phyloP scores from a whole-genome alignment of 2,797 vertebrate genomes.

The Trematomus bernacchii region DNA sequence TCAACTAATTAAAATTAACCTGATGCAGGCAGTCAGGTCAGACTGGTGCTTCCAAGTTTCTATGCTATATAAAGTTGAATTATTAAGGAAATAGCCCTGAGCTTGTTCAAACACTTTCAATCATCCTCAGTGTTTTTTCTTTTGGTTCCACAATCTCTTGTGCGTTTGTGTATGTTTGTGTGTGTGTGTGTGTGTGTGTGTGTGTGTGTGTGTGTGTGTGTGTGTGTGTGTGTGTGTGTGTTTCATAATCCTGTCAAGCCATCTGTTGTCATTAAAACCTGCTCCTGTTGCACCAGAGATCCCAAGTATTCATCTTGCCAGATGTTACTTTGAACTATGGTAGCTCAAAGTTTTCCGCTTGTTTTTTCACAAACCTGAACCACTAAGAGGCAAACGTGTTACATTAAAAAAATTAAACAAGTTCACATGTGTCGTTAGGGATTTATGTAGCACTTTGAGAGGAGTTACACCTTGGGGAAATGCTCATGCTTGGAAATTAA shows the following conservation, averaged over 20 bases:
- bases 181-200: constrained; percentile 28
- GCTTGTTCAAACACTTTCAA: constrained; percentile 34
- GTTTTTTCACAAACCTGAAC: constrained; percentile 17
- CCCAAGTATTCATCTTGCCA: constrained; percentile 49
- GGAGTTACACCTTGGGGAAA: neutral
- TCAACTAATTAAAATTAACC: constrained; percentile 71
- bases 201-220: constrained; percentile 38
- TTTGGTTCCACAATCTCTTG: constrained; percentile 38
- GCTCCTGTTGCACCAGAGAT: constrained; percentile 46
- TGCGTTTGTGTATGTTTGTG: constrained; percentile 9
- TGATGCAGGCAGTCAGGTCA: constrained; percentile 48
- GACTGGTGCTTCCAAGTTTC: constrained; percentile 51
- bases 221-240: constrained; percentile 34
- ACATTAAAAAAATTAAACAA: neutral
- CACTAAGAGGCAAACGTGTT: constrained; percentile 5
- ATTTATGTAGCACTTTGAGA: neutral
- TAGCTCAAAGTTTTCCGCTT: constrained; percentile 38
- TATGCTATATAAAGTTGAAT: constrained; percentile 64
- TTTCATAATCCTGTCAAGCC: constrained; percentile 71
- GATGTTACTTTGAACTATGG: constrained; percentile 55
- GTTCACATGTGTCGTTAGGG: neutral
- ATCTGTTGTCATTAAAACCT: constrained; percentile 76
- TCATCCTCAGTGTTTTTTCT: constrained; percentile 23
- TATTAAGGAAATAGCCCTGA: constrained; percentile 49
- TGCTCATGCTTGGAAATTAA: neutral